Base-by-base conservation (phyloP, 2,797 vertebrate species). In the Dendrocincla tyrannina region DNA sequence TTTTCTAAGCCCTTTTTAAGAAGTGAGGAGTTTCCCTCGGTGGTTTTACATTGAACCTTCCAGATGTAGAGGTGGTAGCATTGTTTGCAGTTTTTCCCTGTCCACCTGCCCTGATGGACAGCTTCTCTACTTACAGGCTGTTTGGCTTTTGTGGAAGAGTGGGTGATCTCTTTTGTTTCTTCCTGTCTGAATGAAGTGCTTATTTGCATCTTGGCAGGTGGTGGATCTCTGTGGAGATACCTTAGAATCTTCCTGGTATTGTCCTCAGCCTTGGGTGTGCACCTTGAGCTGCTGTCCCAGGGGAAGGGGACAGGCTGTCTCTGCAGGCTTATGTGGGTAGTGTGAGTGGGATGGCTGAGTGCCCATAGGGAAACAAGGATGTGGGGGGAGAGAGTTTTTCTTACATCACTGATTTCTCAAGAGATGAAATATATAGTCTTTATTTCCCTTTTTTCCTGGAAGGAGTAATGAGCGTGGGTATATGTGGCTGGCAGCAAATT, bases 181-280 rank as follows among this genome's bases (percentile, higher is more conserved):
- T 67, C 28, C 44, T 58, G 30, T 41, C 58, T 72, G 28, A 55
- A 44, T 28, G 63, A 85, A 64, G 41, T 15, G 13, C 17, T 64
- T 75, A 52, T 56, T 56, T 32, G 16, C 33, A 27, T 82, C n/a
- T 56, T 64, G 67, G 37, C 25, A 56, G 66, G 23, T 60, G 62
- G 19, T 44, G 47, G 39, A 50, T 50, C 56, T 69, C 69, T 32
- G n/a, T 35, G 32, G 87, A 77, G 56, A 5, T 10, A 22, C 24
- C 20, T 64, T 35, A 7, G 11, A 30, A 0, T 46, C 18, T 20
- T 56, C 10, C 30, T 35, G 37, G 9, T 32, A 15, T 22, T 66
- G 30, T 30, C 39, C 46, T 81, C 18, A 66, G 53, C 59, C 50
- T 81, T 0, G 0, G 18, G 14, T 1, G 0, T 46, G 56, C 27